phyloP scores from a whole-genome alignment of 2,888 invertebrate species.

The Acleris sparsana region DNA sequence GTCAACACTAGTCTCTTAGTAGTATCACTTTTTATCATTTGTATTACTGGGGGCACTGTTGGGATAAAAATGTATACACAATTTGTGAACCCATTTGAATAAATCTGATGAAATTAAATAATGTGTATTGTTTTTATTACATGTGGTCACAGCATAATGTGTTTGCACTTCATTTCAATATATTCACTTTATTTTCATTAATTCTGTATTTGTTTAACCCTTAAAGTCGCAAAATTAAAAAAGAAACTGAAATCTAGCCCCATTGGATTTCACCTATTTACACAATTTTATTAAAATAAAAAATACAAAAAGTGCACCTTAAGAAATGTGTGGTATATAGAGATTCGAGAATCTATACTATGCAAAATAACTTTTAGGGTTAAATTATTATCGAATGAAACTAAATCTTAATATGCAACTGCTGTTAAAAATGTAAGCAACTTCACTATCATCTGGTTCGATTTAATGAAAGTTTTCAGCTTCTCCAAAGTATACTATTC shows the following conservation, averaged over 20 bases:
- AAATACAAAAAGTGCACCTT: too few relatives aligned
- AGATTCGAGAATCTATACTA: too few relatives aligned
- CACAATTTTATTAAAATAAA: too few relatives aligned
- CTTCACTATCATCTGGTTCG: background rate
- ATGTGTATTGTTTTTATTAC: slow-evolving; percentile 27
- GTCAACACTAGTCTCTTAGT: background rate
- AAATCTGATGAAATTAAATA: background rate
- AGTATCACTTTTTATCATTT: slow-evolving; percentile 24
- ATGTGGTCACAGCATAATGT: slow-evolving; percentile 52
- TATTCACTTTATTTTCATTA: slow-evolving; percentile 5
- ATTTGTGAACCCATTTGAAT: slow-evolving; percentile 5
- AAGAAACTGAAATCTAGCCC: too few relatives aligned
- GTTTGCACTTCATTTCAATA: slow-evolving; percentile 45
- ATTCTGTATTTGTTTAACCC: background rate
- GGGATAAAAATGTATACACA: slow-evolving; percentile 51
- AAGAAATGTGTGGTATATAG: too few relatives aligned
- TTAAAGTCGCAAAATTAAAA: too few relatives aligned
- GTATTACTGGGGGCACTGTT: slow-evolving; percentile 54
- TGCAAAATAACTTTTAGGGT: too few relatives aligned
- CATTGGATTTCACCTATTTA: too few relatives aligned
- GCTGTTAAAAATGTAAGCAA: background rate
- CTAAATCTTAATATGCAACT: background rate
- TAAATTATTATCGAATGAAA: background rate
- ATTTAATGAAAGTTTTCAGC: too few relatives aligned
- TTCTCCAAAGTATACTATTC: too few relatives aligned